Percentiles rank a stretch among this genome's conserved stretches.
Evolutionary conservation across 2,888 invertebrate species (phyloP).

Genomic region (Eristalis pertinax): DNA sequence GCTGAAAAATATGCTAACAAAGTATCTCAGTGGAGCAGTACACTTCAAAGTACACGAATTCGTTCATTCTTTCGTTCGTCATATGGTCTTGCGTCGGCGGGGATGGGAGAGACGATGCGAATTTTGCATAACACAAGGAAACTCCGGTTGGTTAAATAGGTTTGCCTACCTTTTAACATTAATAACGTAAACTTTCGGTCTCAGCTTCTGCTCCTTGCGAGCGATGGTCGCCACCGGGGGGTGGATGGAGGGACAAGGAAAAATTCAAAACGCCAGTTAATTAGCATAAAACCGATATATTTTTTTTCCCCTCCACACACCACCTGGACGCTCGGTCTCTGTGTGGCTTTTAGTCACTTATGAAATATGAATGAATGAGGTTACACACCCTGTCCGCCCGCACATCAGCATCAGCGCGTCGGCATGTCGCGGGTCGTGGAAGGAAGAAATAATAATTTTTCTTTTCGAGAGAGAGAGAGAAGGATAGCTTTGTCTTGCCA

Average conservation of each 20-base stretch:
- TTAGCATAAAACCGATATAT: slow-evolving; percentile 51
- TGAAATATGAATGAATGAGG: slow-evolving; percentile 63
- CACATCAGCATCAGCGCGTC: not conserved
- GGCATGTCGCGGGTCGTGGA: not conserved
- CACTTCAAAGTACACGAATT: not conserved
- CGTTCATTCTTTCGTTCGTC: not conserved
- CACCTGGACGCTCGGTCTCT: not conserved
- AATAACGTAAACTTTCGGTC: slow-evolving; percentile 26
- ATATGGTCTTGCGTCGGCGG: not conserved
- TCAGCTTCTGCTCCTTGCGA: slow-evolving; percentile 3
- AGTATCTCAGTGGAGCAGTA: not conserved
- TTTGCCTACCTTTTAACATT: slow-evolving; percentile 40
- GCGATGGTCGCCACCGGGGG: not conserved
- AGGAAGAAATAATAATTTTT: slow-evolving; percentile 41
- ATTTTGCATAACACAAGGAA: slow-evolving; percentile 12
- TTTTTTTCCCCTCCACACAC: slow-evolving; percentile 13
- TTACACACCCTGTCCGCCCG: slow-evolving; percentile 1
- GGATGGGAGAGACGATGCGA: not conserved
- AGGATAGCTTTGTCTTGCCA: slow-evolving; percentile 40
- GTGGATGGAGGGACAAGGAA: not conserved
- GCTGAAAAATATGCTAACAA: slow-evolving; percentile 1
- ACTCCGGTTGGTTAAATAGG: slow-evolving; percentile 23
- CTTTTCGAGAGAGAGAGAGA: slow-evolving; percentile 4
- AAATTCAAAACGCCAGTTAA: slow-evolving; percentile 41
- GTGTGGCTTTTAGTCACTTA: slow-evolving; percentile 59